These are phyloP conservation scores for Dendrocopos noguchii DNA, from an alignment of 2,113 vertebrate genomes.

Conservation along the genomic window DNA sequence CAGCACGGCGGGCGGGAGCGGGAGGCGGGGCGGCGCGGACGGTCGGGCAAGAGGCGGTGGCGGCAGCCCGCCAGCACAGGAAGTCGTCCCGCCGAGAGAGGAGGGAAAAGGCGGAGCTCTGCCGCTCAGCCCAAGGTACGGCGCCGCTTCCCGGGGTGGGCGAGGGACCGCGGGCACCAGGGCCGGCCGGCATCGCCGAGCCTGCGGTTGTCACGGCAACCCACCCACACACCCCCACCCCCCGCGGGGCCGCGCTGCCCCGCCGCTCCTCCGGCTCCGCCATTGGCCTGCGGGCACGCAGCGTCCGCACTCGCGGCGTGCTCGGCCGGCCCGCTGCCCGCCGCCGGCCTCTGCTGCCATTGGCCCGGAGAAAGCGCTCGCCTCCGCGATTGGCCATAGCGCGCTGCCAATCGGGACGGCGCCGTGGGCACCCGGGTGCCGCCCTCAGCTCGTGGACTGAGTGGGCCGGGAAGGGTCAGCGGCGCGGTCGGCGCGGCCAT, in stretches of 20 bases:
- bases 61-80: background rate
- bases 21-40: background rate
- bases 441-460: background rate
- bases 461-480: background rate
- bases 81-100: background rate
- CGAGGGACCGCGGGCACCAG: background rate
- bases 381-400: conserved; percentile 8
- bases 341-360: background rate
- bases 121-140: conserved; percentile 13
- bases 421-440: background rate
- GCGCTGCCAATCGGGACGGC: background rate
- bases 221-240: too few relatives aligned
- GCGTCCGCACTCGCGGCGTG: background rate
- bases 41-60: background rate
- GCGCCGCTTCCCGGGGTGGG: background rate
- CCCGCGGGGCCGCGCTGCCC: background rate
- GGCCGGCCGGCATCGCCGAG: too few relatives aligned
- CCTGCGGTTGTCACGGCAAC: background rate
- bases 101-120: background rate
- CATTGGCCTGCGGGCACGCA: background rate
- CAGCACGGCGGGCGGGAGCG: background rate
- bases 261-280: background rate
- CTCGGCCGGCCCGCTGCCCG: background rate
- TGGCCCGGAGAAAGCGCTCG: background rate
- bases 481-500: background rate